phyloP scores from a whole-genome alignment of 2,113 vertebrate species.

The Microcebus lehilahytsara region DNA sequence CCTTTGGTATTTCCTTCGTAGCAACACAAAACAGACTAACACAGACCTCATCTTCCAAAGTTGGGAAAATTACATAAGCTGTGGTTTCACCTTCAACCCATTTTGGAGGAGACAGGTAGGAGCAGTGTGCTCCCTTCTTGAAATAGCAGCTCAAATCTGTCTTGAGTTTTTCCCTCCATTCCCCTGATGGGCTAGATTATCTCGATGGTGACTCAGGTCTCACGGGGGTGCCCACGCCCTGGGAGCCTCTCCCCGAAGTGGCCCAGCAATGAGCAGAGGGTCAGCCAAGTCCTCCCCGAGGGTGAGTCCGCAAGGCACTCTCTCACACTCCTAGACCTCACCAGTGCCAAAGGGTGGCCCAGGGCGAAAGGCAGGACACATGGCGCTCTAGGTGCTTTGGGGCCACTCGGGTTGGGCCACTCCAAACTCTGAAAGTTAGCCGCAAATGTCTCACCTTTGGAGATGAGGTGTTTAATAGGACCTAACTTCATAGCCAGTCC shows the following conservation, averaged over 20 bases:
- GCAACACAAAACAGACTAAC: too few species aligned
- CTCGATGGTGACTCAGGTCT: background rate
- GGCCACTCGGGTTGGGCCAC: background rate
- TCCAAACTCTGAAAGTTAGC: background rate
- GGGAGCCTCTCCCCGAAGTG: too few species aligned
- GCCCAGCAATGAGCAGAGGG: too few species aligned
- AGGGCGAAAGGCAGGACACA: too few species aligned
- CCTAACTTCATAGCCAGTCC: background rate
- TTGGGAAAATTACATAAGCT: background rate
- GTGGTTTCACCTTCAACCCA: too few species aligned
- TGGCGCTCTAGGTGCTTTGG: background rate
- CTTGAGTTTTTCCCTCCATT: background rate
- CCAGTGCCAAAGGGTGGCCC: background rate
- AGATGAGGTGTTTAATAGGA: background rate
- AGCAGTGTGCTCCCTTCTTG: too few species aligned
- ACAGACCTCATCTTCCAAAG: accelerated
- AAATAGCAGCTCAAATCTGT: background rate
- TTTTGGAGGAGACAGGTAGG: background rate
- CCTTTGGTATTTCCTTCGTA: too few species aligned
- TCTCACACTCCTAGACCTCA: background rate
- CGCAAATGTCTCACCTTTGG: background rate
- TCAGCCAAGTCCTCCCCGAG: background rate
- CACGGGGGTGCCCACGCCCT: too few species aligned
- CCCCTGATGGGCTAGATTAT: background rate
- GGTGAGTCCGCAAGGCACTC: too few species aligned